phyloP scores from a whole-genome alignment of 2,888 invertebrate species.

The Cryptocephalus primarius region DNA sequence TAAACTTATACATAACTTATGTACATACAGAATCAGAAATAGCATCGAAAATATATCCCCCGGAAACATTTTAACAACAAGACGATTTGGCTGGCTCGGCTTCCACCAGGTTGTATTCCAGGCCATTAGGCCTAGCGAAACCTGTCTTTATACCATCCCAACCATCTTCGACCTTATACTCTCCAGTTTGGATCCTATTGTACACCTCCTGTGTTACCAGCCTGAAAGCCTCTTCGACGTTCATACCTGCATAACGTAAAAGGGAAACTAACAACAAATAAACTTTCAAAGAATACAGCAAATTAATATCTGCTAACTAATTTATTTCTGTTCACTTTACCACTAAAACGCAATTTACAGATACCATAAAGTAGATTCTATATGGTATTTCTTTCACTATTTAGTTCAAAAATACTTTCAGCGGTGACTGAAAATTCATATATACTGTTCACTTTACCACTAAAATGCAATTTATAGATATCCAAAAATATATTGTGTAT shows the following conservation, averaged over 20 bases:
- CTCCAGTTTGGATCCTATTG: constrained; percentile 79
- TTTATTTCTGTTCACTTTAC: too few species aligned
- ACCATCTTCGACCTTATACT: constrained; percentile 87
- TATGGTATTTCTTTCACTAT: too few species aligned
- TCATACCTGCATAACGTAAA: constrained; percentile 42
- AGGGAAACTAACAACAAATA: too few species aligned
- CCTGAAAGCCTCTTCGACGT: constrained; percentile 88
- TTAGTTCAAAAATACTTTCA: too few species aligned
- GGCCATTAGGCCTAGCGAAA: constrained; percentile 67
- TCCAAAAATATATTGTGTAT: too few species aligned
- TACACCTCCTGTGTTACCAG: constrained; percentile 85
- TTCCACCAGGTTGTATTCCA: constrained; percentile 77
- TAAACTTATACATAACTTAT: constrained; percentile 9
- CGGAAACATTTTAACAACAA: constrained; percentile 54
- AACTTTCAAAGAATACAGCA: too few species aligned
- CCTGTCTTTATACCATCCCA: constrained; percentile 98
- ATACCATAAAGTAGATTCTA: too few species aligned
- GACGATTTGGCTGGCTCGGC: constrained; percentile 83
- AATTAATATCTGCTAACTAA: too few species aligned
- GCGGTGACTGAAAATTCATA: too few species aligned
- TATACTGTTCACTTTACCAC: too few species aligned
- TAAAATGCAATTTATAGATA: too few species aligned
- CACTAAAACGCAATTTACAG: too few species aligned
- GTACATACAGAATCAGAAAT: constrained; percentile 9
- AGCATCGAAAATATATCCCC: constrained; percentile 2